Evolutionary conservation across 2,113 vertebrate species (phyloP).

Genomic region (Clarias magur): DNA sequence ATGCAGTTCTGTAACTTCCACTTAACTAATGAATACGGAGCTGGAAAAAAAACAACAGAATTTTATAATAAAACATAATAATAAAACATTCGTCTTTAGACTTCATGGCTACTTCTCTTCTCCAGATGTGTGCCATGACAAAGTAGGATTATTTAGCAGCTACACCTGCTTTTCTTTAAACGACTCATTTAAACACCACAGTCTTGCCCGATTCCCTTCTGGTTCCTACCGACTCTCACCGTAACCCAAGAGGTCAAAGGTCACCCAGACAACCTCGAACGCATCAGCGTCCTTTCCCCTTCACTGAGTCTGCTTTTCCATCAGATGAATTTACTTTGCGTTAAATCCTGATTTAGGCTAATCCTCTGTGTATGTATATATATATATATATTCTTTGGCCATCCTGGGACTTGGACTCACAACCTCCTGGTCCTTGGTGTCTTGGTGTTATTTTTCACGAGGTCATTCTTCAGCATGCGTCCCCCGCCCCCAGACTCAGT

Average conservation of each 20-base stretch:
- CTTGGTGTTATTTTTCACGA: not conserved
- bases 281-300: not conserved
- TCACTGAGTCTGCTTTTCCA: not conserved
- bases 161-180: not conserved
- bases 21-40: not conserved
- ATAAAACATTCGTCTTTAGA: not conserved
- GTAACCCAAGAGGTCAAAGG: not conserved
- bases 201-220: not conserved
- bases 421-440: not conserved
- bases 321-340: not conserved
- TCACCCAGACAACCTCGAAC: not conserved
- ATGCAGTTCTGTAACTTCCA: not conserved
- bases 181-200: not conserved
- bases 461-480: not conserved
- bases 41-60: not conserved
- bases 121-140: not conserved
- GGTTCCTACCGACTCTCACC: not conserved
- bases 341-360: not conserved
- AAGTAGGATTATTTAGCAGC: not conserved
- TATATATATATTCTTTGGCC: not conserved
- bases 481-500: not conserved
- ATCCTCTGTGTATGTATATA: not conserved
- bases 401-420: not conserved
- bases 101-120: not conserved
- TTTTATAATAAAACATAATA: not conserved